Base-by-base conservation (phyloP, 2,888 invertebrate species). In the Mesoligia furuncula region DNA sequence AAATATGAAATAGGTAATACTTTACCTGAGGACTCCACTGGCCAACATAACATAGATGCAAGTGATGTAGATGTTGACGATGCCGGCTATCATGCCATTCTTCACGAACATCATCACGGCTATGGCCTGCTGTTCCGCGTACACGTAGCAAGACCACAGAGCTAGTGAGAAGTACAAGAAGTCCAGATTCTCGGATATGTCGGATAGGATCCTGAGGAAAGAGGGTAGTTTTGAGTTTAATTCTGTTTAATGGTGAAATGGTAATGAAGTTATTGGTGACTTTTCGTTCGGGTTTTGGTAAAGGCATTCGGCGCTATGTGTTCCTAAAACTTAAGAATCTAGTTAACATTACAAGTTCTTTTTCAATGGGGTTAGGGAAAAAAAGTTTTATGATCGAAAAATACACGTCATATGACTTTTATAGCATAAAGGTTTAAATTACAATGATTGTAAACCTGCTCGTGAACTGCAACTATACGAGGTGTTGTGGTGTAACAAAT, bases 81-180 rank as follows among this genome's bases (percentile, higher is more conserved):
- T 97, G 39, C 98, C 98, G 0, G 98, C 98, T 27, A 98, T 97
- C 78, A 98, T 97, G 0, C 98, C 98, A 87, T 98, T 97, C 92
- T 98, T 98, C 0, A 99, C 97, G 31, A 98, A 97, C 97, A 99
- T 97, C 94, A 99, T 96, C 72, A 98, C 97, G 0, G 98, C 98
- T 81, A 99, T 97, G 0, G 98, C 98, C 85, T 99, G 97, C 92
- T 99, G 99, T 91, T 99, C 99, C 0, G 98, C 98, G 88, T 98
- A 98, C 0, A 98, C 97, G 93, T 98, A 99, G 91, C 98, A 98
- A 0, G 98, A 98, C 98, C 99, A 99, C 20, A 99, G 95, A 0
- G 98, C 97, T 8, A 98, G 96, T 9, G 97, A 96, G 89, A 98
- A 98, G 90, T 98, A 97, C 1, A 98, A 90, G 95, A 98, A 98